These are phyloP conservation scores for Pomatostomus ruficeps DNA, from an alignment of 2,113 vertebrate species.

Conservation along the genomic window DNA sequence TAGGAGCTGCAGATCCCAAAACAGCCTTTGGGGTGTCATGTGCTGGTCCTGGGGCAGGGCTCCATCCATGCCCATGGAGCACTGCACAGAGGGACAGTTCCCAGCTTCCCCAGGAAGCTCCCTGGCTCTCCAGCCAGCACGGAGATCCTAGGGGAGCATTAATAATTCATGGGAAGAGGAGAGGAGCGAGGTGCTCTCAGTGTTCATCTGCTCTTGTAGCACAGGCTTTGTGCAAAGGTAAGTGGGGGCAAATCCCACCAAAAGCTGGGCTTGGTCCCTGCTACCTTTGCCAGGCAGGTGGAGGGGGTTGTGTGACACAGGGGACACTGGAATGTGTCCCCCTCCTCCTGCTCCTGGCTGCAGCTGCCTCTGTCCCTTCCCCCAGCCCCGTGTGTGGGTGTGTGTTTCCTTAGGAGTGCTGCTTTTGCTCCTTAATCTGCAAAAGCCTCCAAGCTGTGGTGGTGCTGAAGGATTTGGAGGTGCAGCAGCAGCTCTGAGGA, in stretches of 20 bases:
- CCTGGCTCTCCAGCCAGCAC: not conserved
- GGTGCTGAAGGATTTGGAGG: not conserved
- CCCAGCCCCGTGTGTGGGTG: slow-evolving; percentile 24
- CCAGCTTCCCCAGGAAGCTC: not conserved
- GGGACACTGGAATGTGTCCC: not conserved
- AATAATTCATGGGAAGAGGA: slow-evolving; percentile 46
- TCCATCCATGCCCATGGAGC: not conserved
- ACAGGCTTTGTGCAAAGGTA: slow-evolving; percentile 1
- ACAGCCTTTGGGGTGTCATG: not conserved
- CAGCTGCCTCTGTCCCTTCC: not conserved
- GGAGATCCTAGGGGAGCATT: not conserved
- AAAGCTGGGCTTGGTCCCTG: not conserved
- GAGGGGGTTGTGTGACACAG: not conserved
- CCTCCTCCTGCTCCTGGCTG: not conserved
- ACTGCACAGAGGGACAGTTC: not conserved
- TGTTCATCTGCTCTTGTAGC: not conserved
- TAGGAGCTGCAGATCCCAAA: not conserved
- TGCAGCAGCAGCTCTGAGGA: not conserved
- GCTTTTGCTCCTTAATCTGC: slow-evolving; percentile 27
- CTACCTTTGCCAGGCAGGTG: not conserved
- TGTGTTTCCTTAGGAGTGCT: slow-evolving; percentile 3
- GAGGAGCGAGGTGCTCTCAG: not conserved
- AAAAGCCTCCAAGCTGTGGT: not conserved
- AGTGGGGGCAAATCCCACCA: not conserved
- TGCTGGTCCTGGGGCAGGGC: not conserved